Evolutionary conservation across 2,113 vertebrate genomes (phyloP).

Genomic region (Pongo pygmaeus): DNA sequence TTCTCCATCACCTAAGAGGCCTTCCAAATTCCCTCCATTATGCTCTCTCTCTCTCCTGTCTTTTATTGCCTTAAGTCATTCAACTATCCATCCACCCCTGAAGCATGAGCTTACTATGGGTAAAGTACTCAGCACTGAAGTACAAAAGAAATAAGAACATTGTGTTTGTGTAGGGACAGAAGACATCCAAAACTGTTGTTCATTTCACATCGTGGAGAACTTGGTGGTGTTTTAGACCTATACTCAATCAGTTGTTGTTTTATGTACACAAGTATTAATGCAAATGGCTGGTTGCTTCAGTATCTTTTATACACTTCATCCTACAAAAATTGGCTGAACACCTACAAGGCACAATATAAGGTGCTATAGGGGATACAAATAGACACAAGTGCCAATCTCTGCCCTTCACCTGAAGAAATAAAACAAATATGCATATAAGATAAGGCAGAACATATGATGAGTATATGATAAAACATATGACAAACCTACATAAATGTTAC

Average conservation of each 20-base stretch:
- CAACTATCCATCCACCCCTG: neutral
- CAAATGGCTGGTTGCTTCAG: neutral
- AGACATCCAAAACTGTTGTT: neutral
- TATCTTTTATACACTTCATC: neutral
- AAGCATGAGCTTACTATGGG: neutral
- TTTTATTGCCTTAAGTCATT: neutral
- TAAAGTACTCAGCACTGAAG: neutral
- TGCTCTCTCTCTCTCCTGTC: neutral
- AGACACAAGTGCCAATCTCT: neutral
- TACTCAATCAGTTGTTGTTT: neutral
- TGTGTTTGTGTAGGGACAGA: neutral
- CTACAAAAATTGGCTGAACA: neutral
- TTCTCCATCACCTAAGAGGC: neutral
- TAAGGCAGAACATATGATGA: neutral
- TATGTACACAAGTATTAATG: neutral
- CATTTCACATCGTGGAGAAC: neutral
- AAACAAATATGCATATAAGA: neutral
- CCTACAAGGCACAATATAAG: neutral
- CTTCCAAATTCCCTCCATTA: neutral
- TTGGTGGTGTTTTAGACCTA: neutral
- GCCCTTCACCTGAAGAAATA: slow-evolving; percentile 15
- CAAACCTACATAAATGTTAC: neutral
- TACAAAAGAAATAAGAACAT: neutral
- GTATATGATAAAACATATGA: neutral
- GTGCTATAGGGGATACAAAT: neutral